Base-by-base conservation (phyloP, 2,113 vertebrate genomes). In the Apistogramma diplotaenia region DNA sequence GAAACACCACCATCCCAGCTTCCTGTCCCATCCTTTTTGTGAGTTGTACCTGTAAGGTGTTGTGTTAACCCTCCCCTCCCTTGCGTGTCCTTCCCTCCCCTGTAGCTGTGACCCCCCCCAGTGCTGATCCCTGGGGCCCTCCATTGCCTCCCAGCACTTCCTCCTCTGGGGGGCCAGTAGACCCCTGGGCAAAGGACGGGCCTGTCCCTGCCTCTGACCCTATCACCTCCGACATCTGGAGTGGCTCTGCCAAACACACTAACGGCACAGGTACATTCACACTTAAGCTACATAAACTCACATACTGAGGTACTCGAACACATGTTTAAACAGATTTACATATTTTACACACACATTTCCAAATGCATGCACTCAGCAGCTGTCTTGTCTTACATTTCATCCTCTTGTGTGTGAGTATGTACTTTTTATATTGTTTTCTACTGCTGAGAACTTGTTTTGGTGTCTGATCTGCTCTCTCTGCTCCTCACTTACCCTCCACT, bases 51-150 rank as follows among this genome's bases (percentile, higher is more conserved):
- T 92, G 87, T 91, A 87, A 53, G 29, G 79, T 93, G 87, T 92
- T 89, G 85, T 90, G 83, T 92, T 93, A 91, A 93, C 87, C 88
- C 87, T 82, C 80, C 93, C 89, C 82, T 85, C 79, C 85, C 88
- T 83, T 90, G 78, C 90, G 71, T 93, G 89, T 92, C 72, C 78
- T 87, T 76, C 84, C 87, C 87, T 88, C 79, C 92, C 89, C 76
- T 93, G 82, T 94, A 96, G 95, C 95, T 83, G 93, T 96, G 92
- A 96, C 95, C 84, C 94, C 95, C 88, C 94, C 95, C 82, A 94
- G 94, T 93, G 92, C 89, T 40, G 94, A 96, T 86, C 95, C 95
- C 86, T 96, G 95, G 95, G 96, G 95, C 82, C 90, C 96, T 49
- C 91, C 96, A 60, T 84, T 94, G 82, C 89, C 94, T 87, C 93